Conservation (phyloP, 2,888 invertebrate species). For the Syrista parreyssii region DNA sequence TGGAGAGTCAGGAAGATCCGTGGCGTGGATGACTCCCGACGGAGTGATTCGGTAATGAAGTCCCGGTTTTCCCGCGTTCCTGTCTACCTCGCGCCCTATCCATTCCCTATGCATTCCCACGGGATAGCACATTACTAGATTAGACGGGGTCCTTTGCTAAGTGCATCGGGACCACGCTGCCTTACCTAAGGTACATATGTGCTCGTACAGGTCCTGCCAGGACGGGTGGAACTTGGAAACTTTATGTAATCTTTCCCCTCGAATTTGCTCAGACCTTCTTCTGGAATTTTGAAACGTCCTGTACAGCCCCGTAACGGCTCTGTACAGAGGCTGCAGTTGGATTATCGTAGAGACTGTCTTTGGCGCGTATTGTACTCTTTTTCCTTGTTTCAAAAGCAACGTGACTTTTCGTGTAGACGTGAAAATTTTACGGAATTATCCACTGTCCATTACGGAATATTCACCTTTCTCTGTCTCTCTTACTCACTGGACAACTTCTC, state of each 20-base stretch:
- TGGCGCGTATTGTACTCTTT: not conserved
- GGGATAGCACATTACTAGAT: slow-evolving; percentile 59
- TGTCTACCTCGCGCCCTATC: not conserved
- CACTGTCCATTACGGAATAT: not conserved
- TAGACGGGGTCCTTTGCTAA: slow-evolving; percentile 45
- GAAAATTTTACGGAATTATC: not conserved
- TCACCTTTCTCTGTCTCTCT: not conserved
- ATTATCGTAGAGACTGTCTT: not conserved
- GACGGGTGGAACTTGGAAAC: not conserved
- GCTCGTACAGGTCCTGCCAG: not conserved
- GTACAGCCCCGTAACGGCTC: not conserved
- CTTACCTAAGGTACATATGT: not conserved
- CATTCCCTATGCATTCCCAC: slow-evolving; percentile 26
- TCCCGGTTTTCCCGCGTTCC: slow-evolving; percentile 41
- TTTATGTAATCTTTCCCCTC: not conserved
- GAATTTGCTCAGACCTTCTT: not conserved
- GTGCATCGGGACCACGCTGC: slow-evolving; percentile 21
- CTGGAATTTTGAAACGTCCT: not conserved
- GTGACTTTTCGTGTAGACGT: not conserved
- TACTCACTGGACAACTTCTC: not conserved
- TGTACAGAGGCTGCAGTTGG: not conserved
- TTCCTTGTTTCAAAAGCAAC: not conserved
- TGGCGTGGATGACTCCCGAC: slow-evolving; percentile 56
- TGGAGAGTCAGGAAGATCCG: slow-evolving; percentile 56
- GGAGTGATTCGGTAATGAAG: slow-evolving; percentile 63